Base-by-base conservation (phyloP, 2,888 invertebrate species). In the Ophioninae sp. region DNA sequence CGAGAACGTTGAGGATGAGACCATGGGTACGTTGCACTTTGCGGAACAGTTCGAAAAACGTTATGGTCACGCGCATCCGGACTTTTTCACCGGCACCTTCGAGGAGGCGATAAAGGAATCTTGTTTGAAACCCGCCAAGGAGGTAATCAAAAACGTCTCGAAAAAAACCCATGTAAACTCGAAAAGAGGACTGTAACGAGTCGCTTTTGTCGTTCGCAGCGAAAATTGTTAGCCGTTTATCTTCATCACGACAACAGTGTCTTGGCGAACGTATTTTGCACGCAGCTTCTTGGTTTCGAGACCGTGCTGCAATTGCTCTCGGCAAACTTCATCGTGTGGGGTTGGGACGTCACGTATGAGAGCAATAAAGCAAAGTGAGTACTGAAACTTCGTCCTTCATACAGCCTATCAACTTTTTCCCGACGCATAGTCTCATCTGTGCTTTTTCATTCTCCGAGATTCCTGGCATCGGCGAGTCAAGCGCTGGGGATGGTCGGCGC, bases 241-340 rank as follows among this genome's bases (percentile, higher is more conserved):
- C 95, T 99, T 41, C 99, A 99, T 93, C 98, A 99, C 93, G 99
- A 99, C 93, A 96, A 96, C 86, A 98, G 99, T 88, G 98, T 99
- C 80, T 94, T 98, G 88, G 96, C 98, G 57, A 99, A 99, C 93
- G 99, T 99, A 86, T 99, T 99, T 95, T 99, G 99, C 94, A 98
- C 98, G 79, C 98, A 98, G 93, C 94, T 98, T 83, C 94, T 99
- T 87, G 98, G 98, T 92, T 97, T 96, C 89, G 98, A 98, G 91
- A 96, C 97, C 21, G 97, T 99, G 73, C 95, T 98, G 89, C 97
- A 98, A 91, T 97, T 97, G 83, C 95, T 99, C 68, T 96, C 96
- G 79, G 96, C 96, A 80, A 98, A 98, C 94, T 99, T 98, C 93
- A 94, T 99, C 67, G 95, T 98, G 2, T 99, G 98, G 95, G 99